phyloP scores from a whole-genome alignment of 2,797 vertebrate species.

The Antennarius maculatus region DNA sequence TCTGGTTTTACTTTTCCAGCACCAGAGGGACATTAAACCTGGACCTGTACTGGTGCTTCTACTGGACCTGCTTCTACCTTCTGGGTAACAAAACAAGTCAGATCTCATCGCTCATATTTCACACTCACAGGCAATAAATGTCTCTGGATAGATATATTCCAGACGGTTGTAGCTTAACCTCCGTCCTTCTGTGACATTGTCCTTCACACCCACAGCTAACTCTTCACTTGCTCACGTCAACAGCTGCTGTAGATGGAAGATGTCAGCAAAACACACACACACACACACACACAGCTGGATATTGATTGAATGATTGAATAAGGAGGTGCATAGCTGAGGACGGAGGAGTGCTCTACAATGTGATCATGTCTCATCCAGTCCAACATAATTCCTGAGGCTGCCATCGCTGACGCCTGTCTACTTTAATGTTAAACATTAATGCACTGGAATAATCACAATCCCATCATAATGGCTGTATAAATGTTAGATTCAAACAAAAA shows the following conservation, averaged over 20 bases:
- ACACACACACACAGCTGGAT: conserved; percentile 27
- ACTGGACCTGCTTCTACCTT: conserved; percentile 11
- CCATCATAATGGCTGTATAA: neutral
- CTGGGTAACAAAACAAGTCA: conserved; percentile 31
- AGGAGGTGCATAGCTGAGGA: conserved; percentile 56
- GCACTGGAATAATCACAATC: neutral
- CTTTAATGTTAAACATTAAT: neutral
- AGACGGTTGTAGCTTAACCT: conserved; percentile 40
- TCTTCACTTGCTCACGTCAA: conserved; percentile 50
- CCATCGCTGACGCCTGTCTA: conserved; percentile 9
- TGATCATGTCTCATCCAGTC: conserved; percentile 38
- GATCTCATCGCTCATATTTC: conserved; percentile 47
- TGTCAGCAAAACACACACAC: conserved; percentile 15
- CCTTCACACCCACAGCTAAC: conserved; percentile 6
- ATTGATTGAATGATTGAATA: conserved; percentile 76
- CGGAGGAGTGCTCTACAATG: conserved; percentile 52
- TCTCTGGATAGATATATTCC: conserved; percentile 37
- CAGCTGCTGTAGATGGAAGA: conserved; percentile 47
- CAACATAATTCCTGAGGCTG: conserved; percentile 19
- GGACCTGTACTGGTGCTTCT: conserved; percentile 11
- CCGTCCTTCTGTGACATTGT: conserved; percentile 17
- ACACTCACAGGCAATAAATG: conserved; percentile 50
- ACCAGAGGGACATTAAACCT: conserved; percentile 13
- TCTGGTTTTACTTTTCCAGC: conserved; percentile 10
- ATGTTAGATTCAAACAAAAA: neutral